These are phyloP conservation scores for Cryptocheilus praepositus DNA, from an alignment of 2,888 invertebrate genomes.

Conservation along the genomic window DNA sequence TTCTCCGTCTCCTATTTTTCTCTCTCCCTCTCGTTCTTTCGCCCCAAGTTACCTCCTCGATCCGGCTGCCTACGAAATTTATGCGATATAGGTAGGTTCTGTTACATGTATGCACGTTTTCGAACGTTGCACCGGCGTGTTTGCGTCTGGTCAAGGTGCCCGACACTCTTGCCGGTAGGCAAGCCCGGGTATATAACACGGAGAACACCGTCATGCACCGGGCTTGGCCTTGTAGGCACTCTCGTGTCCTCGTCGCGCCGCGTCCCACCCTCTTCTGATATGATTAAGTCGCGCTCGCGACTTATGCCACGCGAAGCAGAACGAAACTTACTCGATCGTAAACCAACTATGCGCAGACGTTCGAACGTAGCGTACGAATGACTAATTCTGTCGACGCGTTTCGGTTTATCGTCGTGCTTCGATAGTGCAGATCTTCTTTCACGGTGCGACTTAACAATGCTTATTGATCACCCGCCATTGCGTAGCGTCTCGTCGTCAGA, in stretches of 20 bases:
- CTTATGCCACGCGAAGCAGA: conserved; percentile 22
- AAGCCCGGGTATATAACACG: conserved; percentile 2
- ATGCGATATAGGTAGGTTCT: conserved; percentile 25
- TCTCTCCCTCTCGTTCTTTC: not conserved
- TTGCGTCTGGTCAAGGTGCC: conserved; percentile 66
- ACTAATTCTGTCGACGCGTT: too few relatives aligned
- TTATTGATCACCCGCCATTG: too few relatives aligned
- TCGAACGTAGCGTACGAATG: too few relatives aligned
- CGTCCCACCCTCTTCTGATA: conserved; percentile 33
- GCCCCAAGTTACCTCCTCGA: not conserved
- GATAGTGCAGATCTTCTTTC: too few relatives aligned
- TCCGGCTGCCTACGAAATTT: conserved; percentile 24
- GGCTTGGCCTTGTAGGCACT: conserved; percentile 51
- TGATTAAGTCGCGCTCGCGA: conserved; percentile 39
- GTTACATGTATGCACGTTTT: conserved; percentile 30
- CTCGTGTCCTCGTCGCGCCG: conserved; percentile 45
- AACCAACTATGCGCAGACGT: too few relatives aligned
- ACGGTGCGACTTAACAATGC: too few relatives aligned
- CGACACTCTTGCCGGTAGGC: conserved; percentile 41
- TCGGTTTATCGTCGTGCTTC: too few relatives aligned
- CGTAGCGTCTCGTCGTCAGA: too few relatives aligned
- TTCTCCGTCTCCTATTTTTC: not conserved
- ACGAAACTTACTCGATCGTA: too few relatives aligned
- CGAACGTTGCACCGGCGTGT: conserved; percentile 61
- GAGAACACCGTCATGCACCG: conserved; percentile 31